Percentiles rank a stretch among this genome's conserved stretches.
Conservation (phyloP, 2,888 invertebrate species). For the Apomyelois bistriatella region DNA sequence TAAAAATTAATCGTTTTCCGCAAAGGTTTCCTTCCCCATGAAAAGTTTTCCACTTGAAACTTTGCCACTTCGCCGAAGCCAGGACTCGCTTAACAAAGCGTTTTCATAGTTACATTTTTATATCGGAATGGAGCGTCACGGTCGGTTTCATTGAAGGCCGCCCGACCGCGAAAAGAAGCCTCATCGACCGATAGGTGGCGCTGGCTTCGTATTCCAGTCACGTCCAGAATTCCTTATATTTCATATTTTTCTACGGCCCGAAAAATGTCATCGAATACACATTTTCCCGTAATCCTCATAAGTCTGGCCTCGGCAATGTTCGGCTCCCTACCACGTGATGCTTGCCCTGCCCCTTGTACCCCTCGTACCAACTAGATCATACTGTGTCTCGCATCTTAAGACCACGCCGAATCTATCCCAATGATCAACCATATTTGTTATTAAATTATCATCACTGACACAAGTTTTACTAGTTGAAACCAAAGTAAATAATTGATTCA, state of each 20-base stretch:
- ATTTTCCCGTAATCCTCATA: slow-evolving; percentile 79
- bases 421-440: slow-evolving; percentile 44
- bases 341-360: slow-evolving; percentile 29
- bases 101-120: slow-evolving; percentile 78
- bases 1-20: slow-evolving; percentile 75
- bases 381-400: slow-evolving; percentile 61
- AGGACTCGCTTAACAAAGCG: slow-evolving; percentile 77
- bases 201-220: slow-evolving; percentile 68
- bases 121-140: slow-evolving; percentile 77
- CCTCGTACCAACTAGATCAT: slow-evolving; percentile 48
- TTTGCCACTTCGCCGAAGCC: slow-evolving; percentile 76
- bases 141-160: slow-evolving; percentile 71
- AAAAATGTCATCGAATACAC: slow-evolving; percentile 81
- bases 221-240: slow-evolving; percentile 79
- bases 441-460: slow-evolving; percentile 22
- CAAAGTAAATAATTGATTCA: too few relatives aligned
- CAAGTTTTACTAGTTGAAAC: slow-evolving; percentile 18
- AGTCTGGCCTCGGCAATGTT: slow-evolving; percentile 66
- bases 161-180: slow-evolving; percentile 73
- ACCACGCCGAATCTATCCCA: slow-evolving; percentile 50
- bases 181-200: slow-evolving; percentile 74
- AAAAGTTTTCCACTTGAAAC: slow-evolving; percentile 79
- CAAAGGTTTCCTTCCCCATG: slow-evolving; percentile 76
- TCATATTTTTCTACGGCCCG: slow-evolving; percentile 77
- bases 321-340: slow-evolving; percentile 47